Evolutionary conservation across 2,888 invertebrate species (phyloP), one percentile per base, ranked within the genome.

Genomic region (Metopia argyrocephala): DNA sequence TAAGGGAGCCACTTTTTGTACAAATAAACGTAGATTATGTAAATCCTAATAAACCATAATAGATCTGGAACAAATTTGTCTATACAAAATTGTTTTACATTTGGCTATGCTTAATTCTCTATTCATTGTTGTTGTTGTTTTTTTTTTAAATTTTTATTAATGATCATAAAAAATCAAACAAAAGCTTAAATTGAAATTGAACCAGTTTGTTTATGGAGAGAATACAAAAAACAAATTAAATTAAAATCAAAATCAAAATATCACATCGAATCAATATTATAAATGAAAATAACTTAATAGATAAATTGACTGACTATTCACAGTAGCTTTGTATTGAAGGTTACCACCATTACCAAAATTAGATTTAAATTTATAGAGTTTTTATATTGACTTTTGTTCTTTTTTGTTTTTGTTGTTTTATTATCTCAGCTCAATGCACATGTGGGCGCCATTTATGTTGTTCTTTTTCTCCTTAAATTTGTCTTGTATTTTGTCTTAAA

Each of bases 391-490:
- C 54, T 59, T 65, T n/a, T n/a, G 12, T 31, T 31, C 15, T 38
- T 38, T 59, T 66, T 48, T 48, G 64, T 64, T 64, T 48, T 6
- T 27, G 18, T 46, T 46, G 18, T 46, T 46, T 61, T n/a, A 56
- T 5, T 23, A 31, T 64, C 21, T 74, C 69, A 76, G 57, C 21
- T 65, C 52, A 23, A 56, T 73, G 64, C 52, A 68, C 45, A 76
- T 76, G 79, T 76, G 66, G 79, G 79, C 71, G 79, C 62, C 71
- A 64, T 62, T 79, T 62, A 64, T 62, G 75, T 48, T 66, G 28
- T 71, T 70, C 52, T 38, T 38, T 38, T 38, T 12, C 38, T 76
- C 65, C 7, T 70, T 38, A 59, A 59, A 64, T 70, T 78, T 74
- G 69, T 74, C 61, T 74, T 54, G n/a, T 69, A 69, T 76, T 78